These are phyloP conservation scores for Amphilophus citrinellus DNA, from an alignment of 2,113 vertebrate genomes.

Conservation along the genomic window DNA sequence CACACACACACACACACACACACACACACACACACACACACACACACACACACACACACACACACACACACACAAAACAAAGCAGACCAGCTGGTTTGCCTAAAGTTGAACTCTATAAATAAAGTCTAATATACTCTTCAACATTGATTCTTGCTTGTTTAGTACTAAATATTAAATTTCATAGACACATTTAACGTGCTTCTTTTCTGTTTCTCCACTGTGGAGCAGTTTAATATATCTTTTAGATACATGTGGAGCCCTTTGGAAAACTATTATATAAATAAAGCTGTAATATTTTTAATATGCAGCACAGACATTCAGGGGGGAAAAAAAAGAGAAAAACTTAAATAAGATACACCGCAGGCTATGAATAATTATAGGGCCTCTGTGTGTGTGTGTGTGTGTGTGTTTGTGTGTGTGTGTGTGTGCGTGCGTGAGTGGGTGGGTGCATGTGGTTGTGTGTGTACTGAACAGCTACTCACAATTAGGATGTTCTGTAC, in stretches of 20 bases:
- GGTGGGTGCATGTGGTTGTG: background rate
- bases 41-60: background rate
- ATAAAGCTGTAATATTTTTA: background rate
- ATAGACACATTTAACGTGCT: background rate
- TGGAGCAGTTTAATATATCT: background rate
- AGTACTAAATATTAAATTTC: background rate
- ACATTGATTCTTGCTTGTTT: background rate
- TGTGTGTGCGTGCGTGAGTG: background rate
- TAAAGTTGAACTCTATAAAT: background rate
- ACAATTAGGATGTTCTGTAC: constrained; percentile 1
- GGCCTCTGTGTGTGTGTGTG: background rate
- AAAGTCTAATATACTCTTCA: too few species aligned
- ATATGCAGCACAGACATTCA: constrained; percentile 5
- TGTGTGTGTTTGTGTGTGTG: background rate
- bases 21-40: too few species aligned
- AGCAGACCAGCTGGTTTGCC: background rate
- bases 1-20: too few species aligned
- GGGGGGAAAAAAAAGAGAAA: background rate
- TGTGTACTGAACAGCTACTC: constrained; percentile 1
- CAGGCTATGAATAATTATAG: constrained; percentile 9
- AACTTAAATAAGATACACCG: background rate
- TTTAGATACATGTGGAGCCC: background rate
- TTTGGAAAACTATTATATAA: background rate
- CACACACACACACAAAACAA: background rate
- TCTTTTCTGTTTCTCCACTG: background rate